phyloP scores from a whole-genome alignment of 1,140 invertebrate species.

The Platyscapa corneri region DNA sequence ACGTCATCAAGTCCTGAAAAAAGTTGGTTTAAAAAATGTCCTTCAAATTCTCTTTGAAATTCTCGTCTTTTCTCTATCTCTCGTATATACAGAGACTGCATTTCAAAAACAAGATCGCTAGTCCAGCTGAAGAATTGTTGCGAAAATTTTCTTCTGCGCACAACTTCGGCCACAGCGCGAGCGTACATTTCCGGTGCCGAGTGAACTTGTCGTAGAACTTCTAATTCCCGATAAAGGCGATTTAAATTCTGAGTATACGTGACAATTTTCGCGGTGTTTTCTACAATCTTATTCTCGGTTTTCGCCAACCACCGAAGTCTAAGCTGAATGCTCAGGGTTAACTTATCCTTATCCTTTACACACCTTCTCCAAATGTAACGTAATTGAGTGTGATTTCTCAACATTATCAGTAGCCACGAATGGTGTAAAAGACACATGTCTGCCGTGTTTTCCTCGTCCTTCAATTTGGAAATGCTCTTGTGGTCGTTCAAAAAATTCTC shows the following conservation, averaged over 20 bases:
- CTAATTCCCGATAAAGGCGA: neutral
- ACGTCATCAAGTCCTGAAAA: constrained; percentile 19
- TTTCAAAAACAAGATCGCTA: neutral
- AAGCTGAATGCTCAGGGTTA: neutral
- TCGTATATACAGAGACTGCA: neutral
- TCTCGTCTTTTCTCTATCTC: neutral
- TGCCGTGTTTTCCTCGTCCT: neutral
- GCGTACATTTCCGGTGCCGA: constrained; percentile 4
- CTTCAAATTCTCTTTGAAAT: constrained; percentile 20
- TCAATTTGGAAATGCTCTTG: neutral
- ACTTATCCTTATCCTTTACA: neutral
- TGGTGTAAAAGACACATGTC: neutral
- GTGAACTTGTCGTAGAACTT: constrained; percentile 10
- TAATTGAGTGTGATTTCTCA: neutral
- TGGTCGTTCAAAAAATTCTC: neutral
- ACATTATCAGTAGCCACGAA: neutral
- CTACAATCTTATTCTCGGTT: neutral
- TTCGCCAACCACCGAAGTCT: neutral
- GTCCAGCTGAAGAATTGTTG: neutral
- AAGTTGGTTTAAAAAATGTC: constrained; percentile 27
- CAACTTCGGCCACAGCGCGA: neutral
- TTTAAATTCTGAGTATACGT: constrained; percentile 6
- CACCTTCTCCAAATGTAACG: constrained; percentile 3
- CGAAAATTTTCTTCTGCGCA: constrained; percentile 17
- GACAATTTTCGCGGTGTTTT: neutral